These are phyloP conservation scores for Borostomias antarcticus DNA, from an alignment of 2,797 vertebrate species.

Conservation along the genomic window DNA sequence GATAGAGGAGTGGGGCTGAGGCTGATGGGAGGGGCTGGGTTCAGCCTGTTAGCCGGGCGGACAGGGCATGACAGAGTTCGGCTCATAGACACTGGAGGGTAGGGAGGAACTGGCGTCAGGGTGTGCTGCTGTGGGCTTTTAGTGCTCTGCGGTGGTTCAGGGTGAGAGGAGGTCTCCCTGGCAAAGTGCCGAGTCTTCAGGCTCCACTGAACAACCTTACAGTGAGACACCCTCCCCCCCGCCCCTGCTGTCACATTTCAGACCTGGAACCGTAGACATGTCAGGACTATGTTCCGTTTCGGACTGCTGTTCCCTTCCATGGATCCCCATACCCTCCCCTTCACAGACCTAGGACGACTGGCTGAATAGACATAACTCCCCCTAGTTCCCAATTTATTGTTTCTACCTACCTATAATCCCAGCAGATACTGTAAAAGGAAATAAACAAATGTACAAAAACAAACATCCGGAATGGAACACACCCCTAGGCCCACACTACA, in stretches of 20 bases:
- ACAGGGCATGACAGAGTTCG: no score
- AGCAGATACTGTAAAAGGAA: no score
- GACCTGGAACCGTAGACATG: background rate
- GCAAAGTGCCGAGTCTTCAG: conserved; percentile 18
- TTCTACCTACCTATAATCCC: no score
- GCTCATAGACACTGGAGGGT: background rate
- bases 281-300: background rate
- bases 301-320: background rate
- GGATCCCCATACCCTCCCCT: no score
- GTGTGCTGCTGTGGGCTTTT: conserved; percentile 38
- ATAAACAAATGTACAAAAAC: no score
- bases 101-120: background rate
- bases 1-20: background rate
- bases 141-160: conserved; percentile 36
- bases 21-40: background rate
- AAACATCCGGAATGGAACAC: no score
- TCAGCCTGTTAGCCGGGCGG: no score
- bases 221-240: no score
- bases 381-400: no score
- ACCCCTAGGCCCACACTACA: no score
- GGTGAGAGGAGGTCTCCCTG: conserved; percentile 27
- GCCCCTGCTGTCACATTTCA: conserved; percentile 9
- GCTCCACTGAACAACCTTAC: conserved; percentile 15
- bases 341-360: no score
- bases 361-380: no score